These are phyloP conservation scores for Neomorphus geoffroyi DNA, from an alignment of 2,797 vertebrate species.

Conservation along the genomic window DNA sequence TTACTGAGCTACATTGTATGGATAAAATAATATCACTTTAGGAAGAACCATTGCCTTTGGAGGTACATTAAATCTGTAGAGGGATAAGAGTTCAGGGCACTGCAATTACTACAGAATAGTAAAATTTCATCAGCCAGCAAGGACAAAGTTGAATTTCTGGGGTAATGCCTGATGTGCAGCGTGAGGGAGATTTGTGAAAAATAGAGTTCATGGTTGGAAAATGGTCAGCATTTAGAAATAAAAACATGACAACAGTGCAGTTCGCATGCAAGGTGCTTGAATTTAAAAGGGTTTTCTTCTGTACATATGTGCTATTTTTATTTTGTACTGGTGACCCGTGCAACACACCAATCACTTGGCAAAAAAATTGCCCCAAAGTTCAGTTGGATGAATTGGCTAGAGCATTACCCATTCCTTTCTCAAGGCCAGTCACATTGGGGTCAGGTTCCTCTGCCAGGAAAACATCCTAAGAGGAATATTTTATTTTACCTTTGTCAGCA, in stretches of 20 bases:
- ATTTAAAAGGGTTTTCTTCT: background rate
- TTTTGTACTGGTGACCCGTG: background rate
- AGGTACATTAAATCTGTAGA: constrained; percentile 9
- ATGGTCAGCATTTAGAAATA: background rate
- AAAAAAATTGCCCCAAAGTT: background rate
- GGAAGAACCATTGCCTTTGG: constrained; percentile 10
- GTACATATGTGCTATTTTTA: background rate
- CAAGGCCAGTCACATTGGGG: background rate
- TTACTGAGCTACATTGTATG: background rate
- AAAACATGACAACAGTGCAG: background rate
- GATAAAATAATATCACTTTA: constrained; percentile 21
- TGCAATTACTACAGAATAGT: background rate
- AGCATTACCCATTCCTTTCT: background rate
- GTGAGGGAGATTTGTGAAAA: background rate
- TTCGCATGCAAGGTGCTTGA: background rate
- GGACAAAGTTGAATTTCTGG: constrained; percentile 1
- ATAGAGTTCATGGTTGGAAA: background rate
- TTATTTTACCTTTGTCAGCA: constrained; percentile 48
- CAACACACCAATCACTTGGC: background rate
- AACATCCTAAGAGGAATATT: constrained; percentile 36
- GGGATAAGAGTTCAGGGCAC: constrained; percentile 2
- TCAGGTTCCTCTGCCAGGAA: constrained; percentile 55
- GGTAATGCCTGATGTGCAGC: background rate
- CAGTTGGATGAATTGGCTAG: background rate
- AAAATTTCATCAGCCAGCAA: background rate